Base-by-base conservation (phyloP, 2,888 invertebrate species). In the Nysson spinosus region DNA sequence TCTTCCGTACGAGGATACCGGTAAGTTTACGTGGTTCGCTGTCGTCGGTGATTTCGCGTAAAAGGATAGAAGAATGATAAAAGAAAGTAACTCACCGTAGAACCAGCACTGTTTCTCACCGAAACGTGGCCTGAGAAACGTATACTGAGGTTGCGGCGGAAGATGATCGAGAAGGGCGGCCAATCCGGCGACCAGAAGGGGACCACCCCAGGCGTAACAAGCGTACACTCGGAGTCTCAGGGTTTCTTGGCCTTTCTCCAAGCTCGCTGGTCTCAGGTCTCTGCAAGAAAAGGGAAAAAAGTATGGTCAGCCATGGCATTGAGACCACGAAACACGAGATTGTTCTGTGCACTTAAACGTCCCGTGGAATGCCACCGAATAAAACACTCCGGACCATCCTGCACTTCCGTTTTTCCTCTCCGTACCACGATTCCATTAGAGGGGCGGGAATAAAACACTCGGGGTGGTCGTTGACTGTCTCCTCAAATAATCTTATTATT, bases 171-270 rank as follows among this genome's bases (percentile, higher is more conserved):
- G 89, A 78, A 92, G 89, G 43, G 93, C 92, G 4, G 93, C 95
- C 51, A 93, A 89, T 57, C 92, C 91, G 50, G 94, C 92, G 78
- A 96, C 92, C 72, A 93, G 80, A 72, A 95, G 89, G 44, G 96
- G 95, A 46, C 93, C 92, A 72, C 95, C 95, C 95, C 95, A 95
- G 68, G 96, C 95, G 88, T 95, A 96, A 79, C 93, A 90, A 79
- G 92, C 92, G 89, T 95, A 96, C 77, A 95, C 89, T 55, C 94
- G 90, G 78, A 95, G 90, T 55, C 95, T 91, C 83, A 94, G 91
- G 69, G 92, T 89, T 88, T 95, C 95, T 89, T 95, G 95, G 75
- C 93, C 93, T 87, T 94, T 94, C 88, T 95, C 95, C 87, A 95
- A 89, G 81, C 93, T 93, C 80, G 95, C 94, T 68, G 95, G 95